These are phyloP conservation scores for Ellobium chinense DNA, from an alignment of 2,888 invertebrate genomes.

Conservation along the genomic window DNA sequence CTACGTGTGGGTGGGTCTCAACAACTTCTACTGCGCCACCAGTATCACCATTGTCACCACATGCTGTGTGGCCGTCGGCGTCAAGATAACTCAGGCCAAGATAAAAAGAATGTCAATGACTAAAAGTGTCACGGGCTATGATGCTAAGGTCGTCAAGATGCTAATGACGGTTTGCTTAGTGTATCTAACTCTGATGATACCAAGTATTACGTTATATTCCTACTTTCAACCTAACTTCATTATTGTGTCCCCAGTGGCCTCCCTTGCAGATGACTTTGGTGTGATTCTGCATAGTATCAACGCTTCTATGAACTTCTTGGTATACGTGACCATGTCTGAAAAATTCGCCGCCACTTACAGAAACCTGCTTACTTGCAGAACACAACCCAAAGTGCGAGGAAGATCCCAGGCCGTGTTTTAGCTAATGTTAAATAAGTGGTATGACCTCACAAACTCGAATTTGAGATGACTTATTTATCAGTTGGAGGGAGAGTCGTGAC, in stretches of 20 bases:
- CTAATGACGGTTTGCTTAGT: constrained; percentile 12
- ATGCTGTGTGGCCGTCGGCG: constrained; percentile 3
- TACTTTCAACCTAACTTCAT: constrained; percentile 22
- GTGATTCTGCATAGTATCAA: background rate
- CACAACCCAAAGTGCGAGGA: too few species aligned
- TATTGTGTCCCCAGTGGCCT: background rate
- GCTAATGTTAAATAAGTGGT: too few species aligned
- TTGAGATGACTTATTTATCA: too few species aligned
- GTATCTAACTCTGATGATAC: background rate
- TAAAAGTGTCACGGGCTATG: background rate
- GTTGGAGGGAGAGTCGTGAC: too few species aligned
- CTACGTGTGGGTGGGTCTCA: constrained; percentile 25
- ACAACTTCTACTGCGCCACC: background rate
- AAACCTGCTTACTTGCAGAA: background rate
- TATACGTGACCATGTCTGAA: constrained; percentile 22
- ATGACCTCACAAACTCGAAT: too few species aligned
- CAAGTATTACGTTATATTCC: background rate
- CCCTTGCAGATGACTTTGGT: background rate
- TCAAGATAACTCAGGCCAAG: background rate
- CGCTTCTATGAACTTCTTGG: constrained; percentile 17
- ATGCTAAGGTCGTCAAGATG: constrained; percentile 19
- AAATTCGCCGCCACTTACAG: constrained; percentile 14
- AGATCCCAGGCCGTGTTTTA: too few species aligned
- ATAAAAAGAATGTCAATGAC: constrained; percentile 4
- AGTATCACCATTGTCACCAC: background rate